Evolutionary conservation across 1,140 invertebrate species (phyloP).

Genomic region (Sinella curviseta): DNA sequence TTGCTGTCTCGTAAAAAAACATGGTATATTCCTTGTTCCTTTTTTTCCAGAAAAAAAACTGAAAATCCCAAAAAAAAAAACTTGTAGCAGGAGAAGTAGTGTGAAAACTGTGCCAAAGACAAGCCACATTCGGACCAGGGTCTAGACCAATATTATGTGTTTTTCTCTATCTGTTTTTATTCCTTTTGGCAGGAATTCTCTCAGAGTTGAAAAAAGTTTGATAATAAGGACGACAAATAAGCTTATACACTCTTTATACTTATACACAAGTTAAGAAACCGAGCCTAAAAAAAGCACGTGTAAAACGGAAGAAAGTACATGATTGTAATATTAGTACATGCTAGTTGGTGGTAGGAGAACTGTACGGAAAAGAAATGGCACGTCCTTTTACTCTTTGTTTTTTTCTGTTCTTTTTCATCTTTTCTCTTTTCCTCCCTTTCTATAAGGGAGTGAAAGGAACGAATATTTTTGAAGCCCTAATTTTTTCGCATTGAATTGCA

Average conservation of each 20-base stretch:
- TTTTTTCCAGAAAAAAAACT: not conserved
- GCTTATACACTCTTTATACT: too few relatives aligned
- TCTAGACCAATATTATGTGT: slow-evolving; percentile 2
- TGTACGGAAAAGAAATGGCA: too few relatives aligned
- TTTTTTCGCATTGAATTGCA: slow-evolving; percentile 27
- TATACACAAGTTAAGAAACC: too few relatives aligned
- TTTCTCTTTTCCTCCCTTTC: not conserved
- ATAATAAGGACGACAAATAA: not conserved
- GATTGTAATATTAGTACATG: too few relatives aligned
- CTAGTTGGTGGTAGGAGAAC: too few relatives aligned
- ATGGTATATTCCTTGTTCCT: too few relatives aligned
- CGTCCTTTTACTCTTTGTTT: not conserved
- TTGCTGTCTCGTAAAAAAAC: too few relatives aligned
- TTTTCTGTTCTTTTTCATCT: not conserved
- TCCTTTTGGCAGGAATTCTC: not conserved
- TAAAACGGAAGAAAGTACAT: too few relatives aligned
- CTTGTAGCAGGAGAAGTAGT: not conserved
- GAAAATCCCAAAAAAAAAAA: not conserved
- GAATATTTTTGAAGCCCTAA: slow-evolving; percentile 17
- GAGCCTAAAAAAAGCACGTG: too few relatives aligned
- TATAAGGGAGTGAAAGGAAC: not conserved
- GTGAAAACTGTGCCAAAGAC: not conserved
- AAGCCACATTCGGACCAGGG: too few relatives aligned
- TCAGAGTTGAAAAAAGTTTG: not conserved
- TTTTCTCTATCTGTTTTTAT: not conserved